Evolutionary conservation across 2,888 invertebrate genomes (phyloP).

Genomic region (Nomada ferruginata): DNA sequence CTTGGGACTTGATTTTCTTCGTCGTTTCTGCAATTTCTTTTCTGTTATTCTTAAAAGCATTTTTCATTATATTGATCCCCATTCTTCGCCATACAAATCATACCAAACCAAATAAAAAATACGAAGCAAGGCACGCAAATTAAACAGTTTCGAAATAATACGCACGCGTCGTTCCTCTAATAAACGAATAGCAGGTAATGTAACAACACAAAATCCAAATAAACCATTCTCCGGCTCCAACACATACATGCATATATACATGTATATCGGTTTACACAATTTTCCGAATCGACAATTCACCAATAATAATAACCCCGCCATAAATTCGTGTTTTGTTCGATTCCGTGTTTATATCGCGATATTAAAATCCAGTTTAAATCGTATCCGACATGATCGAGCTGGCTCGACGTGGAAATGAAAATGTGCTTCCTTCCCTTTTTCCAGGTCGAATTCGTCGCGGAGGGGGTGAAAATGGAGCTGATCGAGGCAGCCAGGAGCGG

Average conservation of each 20-base stretch:
- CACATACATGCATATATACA: no score
- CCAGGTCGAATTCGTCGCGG: conserved; percentile 96
- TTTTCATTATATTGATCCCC: no score
- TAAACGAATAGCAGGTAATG: not conserved
- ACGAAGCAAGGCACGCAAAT: no score
- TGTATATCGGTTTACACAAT: no score
- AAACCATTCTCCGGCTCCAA: not conserved
- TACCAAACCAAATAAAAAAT: no score
- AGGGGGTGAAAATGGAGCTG: conserved; percentile 93
- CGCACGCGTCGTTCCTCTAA: not conserved
- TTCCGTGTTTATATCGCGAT: conserved; percentile 17
- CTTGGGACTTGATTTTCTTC: no score
- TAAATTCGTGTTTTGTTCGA: conserved; percentile 9
- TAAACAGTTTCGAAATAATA: not conserved
- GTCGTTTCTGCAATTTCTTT: no score
- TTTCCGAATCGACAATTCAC: no score
- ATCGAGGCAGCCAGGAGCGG: conserved; percentile 94
- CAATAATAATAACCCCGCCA: no score
- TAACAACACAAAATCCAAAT: not conserved
- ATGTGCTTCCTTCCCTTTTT: conserved; percentile 58
- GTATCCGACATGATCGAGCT: conserved; percentile 6
- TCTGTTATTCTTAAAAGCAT: no score
- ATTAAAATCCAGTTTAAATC: conserved; percentile 28
- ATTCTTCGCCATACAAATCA: no score
- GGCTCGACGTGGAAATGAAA: conserved; percentile 33